Evolutionary conservation across 1,140 invertebrate species (phyloP).

Genomic region (Palaemon carinicauda): DNA sequence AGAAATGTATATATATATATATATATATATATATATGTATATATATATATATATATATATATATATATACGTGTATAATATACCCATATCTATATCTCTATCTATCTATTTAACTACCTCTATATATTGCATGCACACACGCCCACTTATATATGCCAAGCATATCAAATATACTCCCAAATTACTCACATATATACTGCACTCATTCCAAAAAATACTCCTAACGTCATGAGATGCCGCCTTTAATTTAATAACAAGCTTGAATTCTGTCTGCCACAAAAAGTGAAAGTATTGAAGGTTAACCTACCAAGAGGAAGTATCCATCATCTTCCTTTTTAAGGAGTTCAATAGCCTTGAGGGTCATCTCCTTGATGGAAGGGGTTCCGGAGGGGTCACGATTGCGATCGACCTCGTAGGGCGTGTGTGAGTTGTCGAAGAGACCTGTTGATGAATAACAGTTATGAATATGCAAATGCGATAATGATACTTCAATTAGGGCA

Average conservation of each 20-base stretch:
- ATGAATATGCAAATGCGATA: background rate
- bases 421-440: slow-evolving; percentile 23
- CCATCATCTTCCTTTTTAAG: slow-evolving; percentile 44
- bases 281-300: background rate
- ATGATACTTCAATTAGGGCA: background rate
- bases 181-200: too few relatives aligned
- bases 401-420: slow-evolving; percentile 16
- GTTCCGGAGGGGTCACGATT: slow-evolving; percentile 46
- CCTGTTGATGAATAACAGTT: background rate
- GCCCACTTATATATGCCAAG: too few relatives aligned
- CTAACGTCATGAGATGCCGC: background rate
- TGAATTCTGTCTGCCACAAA: too few relatives aligned
- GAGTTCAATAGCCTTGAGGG: slow-evolving; percentile 58
- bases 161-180: background rate
- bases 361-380: slow-evolving; percentile 57
- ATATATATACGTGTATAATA: too few relatives aligned
- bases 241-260: too few relatives aligned
- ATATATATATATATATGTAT: too few relatives aligned
- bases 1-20: background rate
- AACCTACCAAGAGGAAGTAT: slow-evolving; percentile 55
- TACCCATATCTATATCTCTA: too few relatives aligned
- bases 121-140: too few relatives aligned
- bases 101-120: too few relatives aligned
- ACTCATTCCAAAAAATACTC: background rate
- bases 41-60: too few relatives aligned